These are phyloP conservation scores for Tragopan temminckii DNA, from an alignment of 2,797 vertebrate genomes.

Conservation along the genomic window DNA sequence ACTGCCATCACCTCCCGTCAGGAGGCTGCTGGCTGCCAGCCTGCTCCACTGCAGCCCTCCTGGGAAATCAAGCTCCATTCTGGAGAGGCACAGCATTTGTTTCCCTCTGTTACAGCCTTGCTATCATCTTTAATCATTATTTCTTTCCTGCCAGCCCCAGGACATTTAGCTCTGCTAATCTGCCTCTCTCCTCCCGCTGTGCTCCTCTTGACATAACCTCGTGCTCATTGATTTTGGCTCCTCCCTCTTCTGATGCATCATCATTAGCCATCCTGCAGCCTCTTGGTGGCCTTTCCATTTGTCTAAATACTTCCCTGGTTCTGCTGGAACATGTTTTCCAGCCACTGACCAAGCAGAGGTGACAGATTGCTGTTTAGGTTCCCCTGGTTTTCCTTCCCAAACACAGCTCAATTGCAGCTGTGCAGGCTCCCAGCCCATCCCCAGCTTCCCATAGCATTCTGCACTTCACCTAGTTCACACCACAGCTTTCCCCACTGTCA, in stretches of 20 bases:
- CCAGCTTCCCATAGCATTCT: not conserved
- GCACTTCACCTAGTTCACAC: not conserved
- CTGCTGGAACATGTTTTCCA: conserved; percentile 45
- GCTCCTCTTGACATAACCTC: conserved; percentile 42
- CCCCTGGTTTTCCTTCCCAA: not conserved
- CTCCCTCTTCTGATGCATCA: conserved; percentile 54
- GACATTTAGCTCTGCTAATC: conserved; percentile 28
- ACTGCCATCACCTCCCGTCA: not conserved
- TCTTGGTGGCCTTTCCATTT: not conserved
- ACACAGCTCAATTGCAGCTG: not conserved
- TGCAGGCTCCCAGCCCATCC: not conserved
- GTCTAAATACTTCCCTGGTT: conserved; percentile 16
- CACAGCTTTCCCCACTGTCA: not conserved
- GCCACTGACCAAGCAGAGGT: not conserved
- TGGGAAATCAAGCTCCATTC: conserved; percentile 49
- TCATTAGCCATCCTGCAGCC: conserved; percentile 59
- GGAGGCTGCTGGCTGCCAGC: conserved; percentile 13
- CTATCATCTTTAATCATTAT: conserved; percentile 52
- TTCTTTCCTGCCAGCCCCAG: conserved; percentile 22
- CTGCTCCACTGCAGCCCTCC: not conserved
- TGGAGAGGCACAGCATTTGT: conserved; percentile 32
- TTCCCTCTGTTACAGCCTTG: not conserved
- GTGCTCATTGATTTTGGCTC: conserved; percentile 1
- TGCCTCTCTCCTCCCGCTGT: conserved; percentile 36
- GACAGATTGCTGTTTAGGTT: conserved; percentile 32